Percentiles rank a stretch among this genome's conserved stretches.
Conservation (phyloP, 2,888 invertebrate genomes). For the Chrysina gloriosa region DNA sequence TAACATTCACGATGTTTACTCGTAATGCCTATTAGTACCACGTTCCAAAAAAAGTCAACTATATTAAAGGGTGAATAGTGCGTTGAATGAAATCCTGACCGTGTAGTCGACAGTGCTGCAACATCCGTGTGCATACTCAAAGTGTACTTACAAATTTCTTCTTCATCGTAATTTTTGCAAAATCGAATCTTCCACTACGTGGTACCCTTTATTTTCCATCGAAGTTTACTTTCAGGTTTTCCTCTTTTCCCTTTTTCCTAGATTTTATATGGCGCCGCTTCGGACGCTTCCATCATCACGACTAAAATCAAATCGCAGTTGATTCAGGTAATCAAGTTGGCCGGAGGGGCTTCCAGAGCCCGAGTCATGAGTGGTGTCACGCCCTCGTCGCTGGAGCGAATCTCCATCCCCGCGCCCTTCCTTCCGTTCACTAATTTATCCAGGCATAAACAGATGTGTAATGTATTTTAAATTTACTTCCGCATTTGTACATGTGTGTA, state of each 20-base stretch:
- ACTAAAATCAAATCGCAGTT: conserved; percentile 51
- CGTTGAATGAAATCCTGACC: neutral
- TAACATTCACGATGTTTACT: too few relatives aligned
- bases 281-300: conserved; percentile 47
- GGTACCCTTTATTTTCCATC: conserved; percentile 18
- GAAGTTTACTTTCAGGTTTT: conserved; percentile 26
- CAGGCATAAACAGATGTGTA: conserved; percentile 47
- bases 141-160: conserved; percentile 21
- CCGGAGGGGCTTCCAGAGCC: conserved; percentile 55
- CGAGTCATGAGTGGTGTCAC: conserved; percentile 56
- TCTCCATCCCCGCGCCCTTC: conserved; percentile 61
- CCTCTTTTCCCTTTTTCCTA: conserved; percentile 21
- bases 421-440: conserved; percentile 60
- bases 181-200: conserved; percentile 29
- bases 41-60: too few relatives aligned
- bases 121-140: conserved; percentile 14
- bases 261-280: conserved; percentile 31
- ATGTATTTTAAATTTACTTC: conserved; percentile 51
- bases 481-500: conserved; percentile 36
- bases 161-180: conserved; percentile 10
- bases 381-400: conserved; percentile 64
- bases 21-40: too few relatives aligned
- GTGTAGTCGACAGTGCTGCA: conserved; percentile 15
- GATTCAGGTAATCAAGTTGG: conserved; percentile 61
- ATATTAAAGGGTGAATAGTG: neutral